Evolutionary conservation across 2,888 invertebrate genomes (phyloP).

Genomic region (Drosophila paucipuncta): DNA sequence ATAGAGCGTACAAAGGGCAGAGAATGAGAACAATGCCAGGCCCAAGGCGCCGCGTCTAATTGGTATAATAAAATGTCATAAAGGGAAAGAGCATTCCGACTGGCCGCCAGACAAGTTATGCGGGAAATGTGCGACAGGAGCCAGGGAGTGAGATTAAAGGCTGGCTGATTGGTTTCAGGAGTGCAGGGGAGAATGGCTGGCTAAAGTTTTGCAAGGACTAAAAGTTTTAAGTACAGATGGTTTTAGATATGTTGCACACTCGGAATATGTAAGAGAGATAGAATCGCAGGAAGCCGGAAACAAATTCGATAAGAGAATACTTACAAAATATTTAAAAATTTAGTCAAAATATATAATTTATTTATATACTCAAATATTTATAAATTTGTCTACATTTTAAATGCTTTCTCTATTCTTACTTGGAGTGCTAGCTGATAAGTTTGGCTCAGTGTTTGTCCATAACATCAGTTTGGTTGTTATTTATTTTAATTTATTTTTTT

Average conservation of each 20-base stretch:
- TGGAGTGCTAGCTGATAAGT: no score
- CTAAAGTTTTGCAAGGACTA: constrained; percentile 16
- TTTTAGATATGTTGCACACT: constrained; percentile 5
- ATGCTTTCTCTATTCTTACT: not conserved
- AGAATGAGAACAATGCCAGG: constrained; percentile 45
- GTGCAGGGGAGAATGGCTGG: constrained; percentile 3
- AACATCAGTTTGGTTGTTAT: not conserved
- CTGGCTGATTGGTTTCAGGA: constrained; percentile 31
- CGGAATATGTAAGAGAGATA: not conserved
- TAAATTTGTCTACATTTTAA: not conserved
- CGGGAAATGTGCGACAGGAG: constrained; percentile 25
- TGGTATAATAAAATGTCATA: constrained; percentile 77
- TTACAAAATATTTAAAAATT: not conserved
- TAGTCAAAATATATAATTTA: not conserved
- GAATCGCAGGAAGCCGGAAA: not conserved
- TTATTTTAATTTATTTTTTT: not conserved
- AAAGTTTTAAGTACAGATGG: constrained; percentile 9
- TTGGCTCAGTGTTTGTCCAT: constrained; percentile 13
- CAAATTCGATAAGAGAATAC: not conserved
- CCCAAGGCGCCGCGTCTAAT: constrained; percentile 59
- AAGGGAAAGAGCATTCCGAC: constrained; percentile 48
- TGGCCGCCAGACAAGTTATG: constrained; percentile 32
- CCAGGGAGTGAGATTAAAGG: not conserved
- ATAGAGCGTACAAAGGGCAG: constrained; percentile 30
- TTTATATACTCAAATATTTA: not conserved